Evolutionary conservation across 2,888 invertebrate genomes (phyloP), one percentile per base, ranked within the genome.

Genomic region (Caenorhabditis becei): DNA sequence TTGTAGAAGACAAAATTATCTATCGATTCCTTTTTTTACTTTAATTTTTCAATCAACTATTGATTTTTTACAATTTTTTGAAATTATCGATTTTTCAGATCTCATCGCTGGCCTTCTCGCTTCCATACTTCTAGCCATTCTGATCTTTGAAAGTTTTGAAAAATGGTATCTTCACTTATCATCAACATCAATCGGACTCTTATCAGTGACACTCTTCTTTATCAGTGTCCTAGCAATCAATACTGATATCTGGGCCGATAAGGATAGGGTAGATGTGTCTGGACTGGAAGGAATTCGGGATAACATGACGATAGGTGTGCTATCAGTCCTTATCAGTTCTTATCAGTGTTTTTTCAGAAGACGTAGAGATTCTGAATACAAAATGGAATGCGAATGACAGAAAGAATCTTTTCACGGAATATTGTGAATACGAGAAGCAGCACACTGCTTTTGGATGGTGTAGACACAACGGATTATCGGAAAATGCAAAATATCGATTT

Each of bases 391-490:
- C 28, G 2, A 56, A 77, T 26, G 77, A 77, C 20, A 16, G 23
- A 2, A 23, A 51, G 1, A 66, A 74, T 44, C 28, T 74, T 1
- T 51, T 32, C 18, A n/a, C 51, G n/a, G 26, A 35, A 8, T 23
- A 65, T 4, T 65, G 74, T 66, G 23, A 20, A n/a, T 65, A 59
- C 23, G 66, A 66, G 23, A 23, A 18, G 5, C 23, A n/a, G 4
- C n/a, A 24, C 10, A 66, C 47, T 16, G 66, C 58, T 7, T 58
- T 49, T 41, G 59, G 65, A 23, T 74, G 74, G 74, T 74, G 74
- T 63, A 35, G 65, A 5, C 66, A 74, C 49, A 28, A 63, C 53
- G 47, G 51, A 7, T 53, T 70, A 1, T 47, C 69, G 63, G 54
- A 10, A 58, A 49, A 44, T 59, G 51, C 35, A 74, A 59, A 49